These are phyloP conservation scores for Cryptus armator DNA, from an alignment of 2,888 invertebrate genomes.

Conservation along the genomic window DNA sequence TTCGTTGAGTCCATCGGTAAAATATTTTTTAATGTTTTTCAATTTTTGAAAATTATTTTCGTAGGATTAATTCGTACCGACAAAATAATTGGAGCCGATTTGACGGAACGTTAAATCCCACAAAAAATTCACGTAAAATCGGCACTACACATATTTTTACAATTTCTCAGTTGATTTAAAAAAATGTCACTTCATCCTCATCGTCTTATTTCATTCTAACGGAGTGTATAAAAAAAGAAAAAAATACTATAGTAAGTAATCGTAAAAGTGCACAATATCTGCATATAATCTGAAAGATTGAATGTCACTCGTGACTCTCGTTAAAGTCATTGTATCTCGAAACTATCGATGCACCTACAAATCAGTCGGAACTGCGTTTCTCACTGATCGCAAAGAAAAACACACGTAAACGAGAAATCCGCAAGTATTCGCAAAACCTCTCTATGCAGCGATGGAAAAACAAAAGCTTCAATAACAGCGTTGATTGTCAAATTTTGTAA, in stretches of 20 bases:
- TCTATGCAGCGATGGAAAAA: background rate
- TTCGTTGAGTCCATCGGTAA: no score
- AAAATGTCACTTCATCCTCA: background rate
- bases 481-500: background rate
- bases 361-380: background rate
- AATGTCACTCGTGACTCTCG: slow-evolving; percentile 13
- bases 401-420: background rate
- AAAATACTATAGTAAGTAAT: background rate
- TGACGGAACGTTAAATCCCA: background rate
- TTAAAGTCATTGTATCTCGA: background rate
- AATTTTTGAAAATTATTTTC: no score
- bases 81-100: background rate
- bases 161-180: background rate
- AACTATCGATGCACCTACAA: background rate
- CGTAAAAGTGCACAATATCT: background rate
- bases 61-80: background rate
- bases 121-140: no score
- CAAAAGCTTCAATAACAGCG: background rate
- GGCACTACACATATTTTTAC: no score
- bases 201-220: background rate
- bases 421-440: background rate
- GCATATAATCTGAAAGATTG: background rate
- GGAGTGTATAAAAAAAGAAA: background rate
- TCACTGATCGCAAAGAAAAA: background rate
- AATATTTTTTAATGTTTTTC: no score